Base-by-base conservation (phyloP, 37 sponge, comb jelly and placozoan genomes). In the Diacarnus erythraeanus region DNA sequence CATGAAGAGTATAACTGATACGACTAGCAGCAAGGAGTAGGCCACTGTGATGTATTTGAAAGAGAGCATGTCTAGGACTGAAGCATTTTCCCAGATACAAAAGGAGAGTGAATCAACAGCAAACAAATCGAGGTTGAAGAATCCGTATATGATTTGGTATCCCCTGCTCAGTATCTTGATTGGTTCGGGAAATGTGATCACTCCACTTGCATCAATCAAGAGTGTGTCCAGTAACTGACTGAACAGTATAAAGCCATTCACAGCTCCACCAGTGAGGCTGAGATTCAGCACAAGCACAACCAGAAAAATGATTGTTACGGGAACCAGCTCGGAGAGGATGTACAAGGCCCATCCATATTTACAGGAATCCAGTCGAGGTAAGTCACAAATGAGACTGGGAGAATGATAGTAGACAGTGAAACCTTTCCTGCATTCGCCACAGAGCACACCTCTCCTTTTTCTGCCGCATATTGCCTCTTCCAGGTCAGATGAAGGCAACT, bases 101-200 rank as follows among this genome's bases (percentile, higher is more conserved):
- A 80, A 86, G 26, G 87, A 86, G 20, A 86, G 66, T 0, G 29
- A 1, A 12, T 86, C 76, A 33, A 74, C 3, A 33, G 23, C 22
- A 42, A 86, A 86, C 76, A 86, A 86, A 35, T 73, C 59, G 10
- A 86, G 30, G 64, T 64, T 86, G n/a, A 86, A 73, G 59, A 85
- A 73, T 2, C 79, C 74, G 60, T 78, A 85, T 2, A 85, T 41
- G 23, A 80, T 15, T 21, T 63, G 18, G 44, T 85, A 72, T 15
- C 54, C 41, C 1, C 26, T 15, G 27, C 65, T 43, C 17, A 66
- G 26, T 10, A 70, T 12, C 2, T n/a, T 69, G 17, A 57, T 6
- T 41, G 64, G 64, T 72, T 38, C 25, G 2, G 61, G 38, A 21
- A 59, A 76, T 34, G 1, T 6, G 21, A 69, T 54, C 20, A 35